phyloP scores from a whole-genome alignment of 1,140 invertebrate species.

The Cataglyphis hispanica region DNA sequence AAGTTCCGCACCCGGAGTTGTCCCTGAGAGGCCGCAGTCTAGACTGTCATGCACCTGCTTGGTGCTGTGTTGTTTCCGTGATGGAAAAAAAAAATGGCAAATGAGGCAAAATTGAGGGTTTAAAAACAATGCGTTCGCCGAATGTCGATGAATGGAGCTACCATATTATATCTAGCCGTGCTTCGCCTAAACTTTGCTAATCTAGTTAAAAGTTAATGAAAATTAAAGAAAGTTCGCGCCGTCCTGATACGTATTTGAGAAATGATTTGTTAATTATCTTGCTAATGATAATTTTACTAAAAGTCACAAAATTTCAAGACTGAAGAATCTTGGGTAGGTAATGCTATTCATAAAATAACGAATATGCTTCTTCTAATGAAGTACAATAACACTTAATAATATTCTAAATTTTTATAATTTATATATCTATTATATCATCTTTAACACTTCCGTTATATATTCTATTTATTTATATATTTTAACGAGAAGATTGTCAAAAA shows the following conservation, averaged over 20 bases:
- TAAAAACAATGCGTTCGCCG: neutral
- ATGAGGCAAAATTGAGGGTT: slow-evolving; percentile 1
- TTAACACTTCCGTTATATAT: neutral
- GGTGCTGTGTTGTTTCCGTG: slow-evolving; percentile 27
- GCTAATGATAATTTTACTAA: neutral
- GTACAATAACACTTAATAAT: neutral
- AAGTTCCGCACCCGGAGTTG: slow-evolving; percentile 9
- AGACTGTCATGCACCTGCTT: slow-evolving; percentile 55
- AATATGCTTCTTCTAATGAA: neutral
- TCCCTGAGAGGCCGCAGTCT: slow-evolving; percentile 35
- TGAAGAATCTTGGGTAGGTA: neutral
- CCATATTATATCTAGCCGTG: neutral
- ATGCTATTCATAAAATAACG: neutral
- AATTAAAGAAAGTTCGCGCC: neutral
- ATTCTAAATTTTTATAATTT: slow-evolving; percentile 2
- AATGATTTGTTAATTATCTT: no score
- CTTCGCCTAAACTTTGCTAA: neutral
- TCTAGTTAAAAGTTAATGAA: neutral
- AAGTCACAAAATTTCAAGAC: neutral
- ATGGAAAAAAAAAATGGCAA: neutral
- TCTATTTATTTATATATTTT: neutral
- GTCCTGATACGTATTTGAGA: no score
- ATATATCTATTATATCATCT: neutral
- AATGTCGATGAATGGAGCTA: neutral
- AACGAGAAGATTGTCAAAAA: neutral